Percentiles rank a stretch among this genome's conserved stretches.
phyloP scores from a whole-genome alignment of 1,140 invertebrate genomes.

The Polypedilum vanderplanki region DNA sequence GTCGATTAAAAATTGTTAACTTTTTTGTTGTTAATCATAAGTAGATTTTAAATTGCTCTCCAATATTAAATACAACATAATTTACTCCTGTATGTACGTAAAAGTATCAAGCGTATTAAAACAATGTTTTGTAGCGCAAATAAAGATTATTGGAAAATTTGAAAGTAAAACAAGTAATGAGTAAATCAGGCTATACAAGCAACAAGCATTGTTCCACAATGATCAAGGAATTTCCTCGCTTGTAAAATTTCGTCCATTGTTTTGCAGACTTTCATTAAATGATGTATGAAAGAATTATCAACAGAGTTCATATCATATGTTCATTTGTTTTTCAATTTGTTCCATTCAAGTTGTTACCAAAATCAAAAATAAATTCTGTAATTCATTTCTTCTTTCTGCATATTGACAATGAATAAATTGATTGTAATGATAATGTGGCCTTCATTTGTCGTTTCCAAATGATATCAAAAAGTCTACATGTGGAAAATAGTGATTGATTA shows the following conservation, averaged over 20 bases:
- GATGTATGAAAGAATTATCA: background rate
- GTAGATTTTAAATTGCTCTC: too few relatives aligned
- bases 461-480: background rate
- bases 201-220: background rate
- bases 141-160: background rate
- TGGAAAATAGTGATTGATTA: too few relatives aligned
- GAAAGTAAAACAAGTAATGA: background rate
- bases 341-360: slow-evolving; percentile 3
- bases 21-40: too few relatives aligned
- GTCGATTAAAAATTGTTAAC: too few relatives aligned
- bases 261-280: background rate
- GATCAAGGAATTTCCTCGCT: background rate
- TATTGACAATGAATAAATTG: background rate
- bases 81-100: background rate
- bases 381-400: background rate
- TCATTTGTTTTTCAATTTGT: background rate
- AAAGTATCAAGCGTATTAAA: background rate
- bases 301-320: background rate
- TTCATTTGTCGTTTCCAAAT: slow-evolving; percentile 1
- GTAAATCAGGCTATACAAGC: background rate
- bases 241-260: background rate
- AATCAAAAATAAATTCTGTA: slow-evolving; percentile 1
- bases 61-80: background rate
- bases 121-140: background rate
- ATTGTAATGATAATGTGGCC: background rate